These are phyloP conservation scores for Egretta garzetta DNA, from an alignment of 2,113 vertebrate species.

Conservation along the genomic window DNA sequence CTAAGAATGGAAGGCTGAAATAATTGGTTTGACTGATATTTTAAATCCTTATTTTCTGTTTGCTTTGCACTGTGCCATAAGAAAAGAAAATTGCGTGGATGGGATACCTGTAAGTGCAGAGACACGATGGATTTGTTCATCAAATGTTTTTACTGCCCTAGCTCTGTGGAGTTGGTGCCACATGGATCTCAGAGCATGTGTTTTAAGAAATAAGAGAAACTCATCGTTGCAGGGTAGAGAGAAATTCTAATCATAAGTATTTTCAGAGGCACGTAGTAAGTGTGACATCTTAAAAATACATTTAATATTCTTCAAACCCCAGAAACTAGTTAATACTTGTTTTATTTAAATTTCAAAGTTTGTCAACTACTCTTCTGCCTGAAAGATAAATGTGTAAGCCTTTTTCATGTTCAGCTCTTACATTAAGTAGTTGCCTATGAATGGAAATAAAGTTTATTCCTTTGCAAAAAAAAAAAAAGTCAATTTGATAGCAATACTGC, in stretches of 20 bases:
- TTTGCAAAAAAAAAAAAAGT: background rate
- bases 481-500: background rate
- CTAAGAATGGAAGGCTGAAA: background rate
- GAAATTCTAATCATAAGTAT: background rate
- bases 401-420: background rate
- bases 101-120: background rate
- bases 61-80: background rate
- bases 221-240: background rate
- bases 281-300: background rate
- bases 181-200: rapidly evolving
- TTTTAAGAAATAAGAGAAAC: background rate
- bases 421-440: background rate
- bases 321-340: background rate
- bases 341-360: background rate
- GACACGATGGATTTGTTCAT: background rate
- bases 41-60: background rate
- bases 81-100: background rate
- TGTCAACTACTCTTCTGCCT: background rate
- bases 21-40: background rate
- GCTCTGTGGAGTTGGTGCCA: background rate
- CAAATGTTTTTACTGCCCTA: background rate
- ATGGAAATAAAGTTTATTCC: background rate
- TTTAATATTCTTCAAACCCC: background rate
- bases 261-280: background rate
- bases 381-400: background rate